phyloP scores from a whole-genome alignment of 2,113 vertebrate genomes.

The Triplophysa siluroides region DNA sequence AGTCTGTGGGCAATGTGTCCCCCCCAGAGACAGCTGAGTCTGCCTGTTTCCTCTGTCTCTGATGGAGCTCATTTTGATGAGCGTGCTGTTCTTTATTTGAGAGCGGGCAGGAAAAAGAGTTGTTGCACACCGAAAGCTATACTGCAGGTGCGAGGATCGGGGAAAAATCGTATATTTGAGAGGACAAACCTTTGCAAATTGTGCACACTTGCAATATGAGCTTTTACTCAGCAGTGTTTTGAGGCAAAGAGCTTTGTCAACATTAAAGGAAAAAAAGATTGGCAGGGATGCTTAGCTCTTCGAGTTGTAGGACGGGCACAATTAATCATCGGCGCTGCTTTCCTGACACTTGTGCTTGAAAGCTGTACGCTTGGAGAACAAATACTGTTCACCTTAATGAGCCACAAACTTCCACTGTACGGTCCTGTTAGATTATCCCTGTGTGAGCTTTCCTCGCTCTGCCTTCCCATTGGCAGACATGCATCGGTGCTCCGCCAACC shows the following conservation, averaged over 20 bases:
- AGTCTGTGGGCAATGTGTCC: slow-evolving; percentile 4
- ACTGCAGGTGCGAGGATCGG: slow-evolving; percentile 43
- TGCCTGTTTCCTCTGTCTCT: slow-evolving; percentile 41
- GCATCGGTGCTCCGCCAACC: slow-evolving; percentile 1
- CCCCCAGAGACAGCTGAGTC: slow-evolving; percentile 12
- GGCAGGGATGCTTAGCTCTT: slow-evolving; percentile 46
- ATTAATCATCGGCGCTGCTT: slow-evolving; percentile 37
- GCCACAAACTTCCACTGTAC: slow-evolving; percentile 25
- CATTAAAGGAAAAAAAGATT: slow-evolving; percentile 33
- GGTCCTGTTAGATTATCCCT: slow-evolving; percentile 36
- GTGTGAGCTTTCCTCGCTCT: slow-evolving; percentile 25
- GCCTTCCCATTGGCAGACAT: slow-evolving; percentile 11
- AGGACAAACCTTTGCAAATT: slow-evolving; percentile 34
- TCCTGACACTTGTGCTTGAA: slow-evolving; percentile 31
- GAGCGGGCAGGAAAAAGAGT: slow-evolving; percentile 40
- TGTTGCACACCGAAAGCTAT: slow-evolving; percentile 38
- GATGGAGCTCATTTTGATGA: slow-evolving; percentile 42
- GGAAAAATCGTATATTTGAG: slow-evolving; percentile 19
- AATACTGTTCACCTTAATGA: slow-evolving; percentile 11
- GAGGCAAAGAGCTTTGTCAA: slow-evolving; percentile 44
- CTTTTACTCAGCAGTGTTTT: slow-evolving; percentile 49
- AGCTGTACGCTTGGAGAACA: not conserved
- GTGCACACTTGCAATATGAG: slow-evolving; percentile 28
- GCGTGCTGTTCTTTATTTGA: slow-evolving; percentile 46
- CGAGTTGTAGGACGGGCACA: slow-evolving; percentile 17